Evolutionary conservation across 2,797 vertebrate species (phyloP).

Genomic region (Tokudaia tokunoshimensis): DNA sequence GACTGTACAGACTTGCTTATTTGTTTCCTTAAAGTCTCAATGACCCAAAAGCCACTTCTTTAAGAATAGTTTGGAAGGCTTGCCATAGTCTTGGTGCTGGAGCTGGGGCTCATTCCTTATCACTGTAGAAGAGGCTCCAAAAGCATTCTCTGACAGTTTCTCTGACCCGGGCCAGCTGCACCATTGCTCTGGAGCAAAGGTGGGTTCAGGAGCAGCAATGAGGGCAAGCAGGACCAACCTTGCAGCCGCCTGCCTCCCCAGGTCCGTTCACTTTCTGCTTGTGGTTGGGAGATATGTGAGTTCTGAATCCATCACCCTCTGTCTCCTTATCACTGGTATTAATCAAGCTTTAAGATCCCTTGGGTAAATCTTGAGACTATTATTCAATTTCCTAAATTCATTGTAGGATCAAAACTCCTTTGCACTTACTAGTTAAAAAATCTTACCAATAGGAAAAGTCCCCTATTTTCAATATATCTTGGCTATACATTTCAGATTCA

Average conservation of each 20-base stretch:
- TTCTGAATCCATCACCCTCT: neutral
- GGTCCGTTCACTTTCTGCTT: neutral
- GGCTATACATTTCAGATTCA: constrained; percentile 36
- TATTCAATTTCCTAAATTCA: constrained; percentile 28
- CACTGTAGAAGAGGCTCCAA: neutral
- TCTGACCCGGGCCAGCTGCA: neutral
- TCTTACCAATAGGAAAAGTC: constrained; percentile 20
- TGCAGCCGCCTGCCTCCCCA: neutral
- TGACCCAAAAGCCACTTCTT: neutral
- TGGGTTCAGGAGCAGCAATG: neutral
- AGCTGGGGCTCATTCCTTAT: neutral
- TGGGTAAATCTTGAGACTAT: neutral
- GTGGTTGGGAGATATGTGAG: neutral
- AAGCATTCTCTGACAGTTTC: neutral
- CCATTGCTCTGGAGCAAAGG: neutral
- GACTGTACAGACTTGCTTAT: neutral
- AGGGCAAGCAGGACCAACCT: neutral
- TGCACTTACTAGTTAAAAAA: neutral
- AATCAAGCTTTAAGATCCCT: neutral
- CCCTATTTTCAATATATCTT: constrained; percentile 35
- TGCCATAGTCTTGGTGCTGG: neutral
- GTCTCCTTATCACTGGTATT: neutral
- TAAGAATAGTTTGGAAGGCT: neutral
- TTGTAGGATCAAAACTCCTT: neutral
- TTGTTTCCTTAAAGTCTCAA: neutral